phyloP scores from a whole-genome alignment of 1,140 invertebrate genomes.

The Lepidurus packardi region DNA sequence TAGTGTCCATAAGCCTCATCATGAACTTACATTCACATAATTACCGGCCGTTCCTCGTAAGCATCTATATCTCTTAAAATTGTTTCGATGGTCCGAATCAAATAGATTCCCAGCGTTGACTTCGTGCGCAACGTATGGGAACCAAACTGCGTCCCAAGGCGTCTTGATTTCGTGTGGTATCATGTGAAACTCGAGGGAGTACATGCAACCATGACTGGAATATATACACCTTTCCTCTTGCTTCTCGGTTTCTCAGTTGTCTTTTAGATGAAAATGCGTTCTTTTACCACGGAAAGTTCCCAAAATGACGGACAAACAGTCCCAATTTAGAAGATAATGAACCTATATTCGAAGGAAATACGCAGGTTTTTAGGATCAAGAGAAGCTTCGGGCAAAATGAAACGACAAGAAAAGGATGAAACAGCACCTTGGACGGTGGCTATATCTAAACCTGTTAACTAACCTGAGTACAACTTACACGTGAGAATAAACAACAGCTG shows the following conservation, averaged over 20 bases:
- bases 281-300: no score
- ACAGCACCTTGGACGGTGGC: no score
- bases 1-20: not conserved
- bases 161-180: slow-evolving; percentile 6
- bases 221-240: not conserved
- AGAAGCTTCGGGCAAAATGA: not conserved
- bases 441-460: no score
- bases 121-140: not conserved
- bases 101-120: not conserved
- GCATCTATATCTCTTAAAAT: not conserved
- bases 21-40: not conserved
- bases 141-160: not conserved
- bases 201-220: not conserved
- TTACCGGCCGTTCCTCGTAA: not conserved
- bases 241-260: not conserved
- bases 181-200: not conserved
- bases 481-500: not conserved
- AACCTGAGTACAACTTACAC: not conserved
- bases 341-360: not conserved
- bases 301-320: no score
- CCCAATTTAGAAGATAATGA: no score
- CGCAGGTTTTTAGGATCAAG: not conserved
- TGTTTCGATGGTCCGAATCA: not conserved
- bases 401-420: not conserved
- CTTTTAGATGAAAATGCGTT: no score